Evolutionary conservation across 2,113 vertebrate genomes (phyloP), one percentile per base, ranked within the genome.

Genomic region (Chrysochloris asiatica): DNA sequence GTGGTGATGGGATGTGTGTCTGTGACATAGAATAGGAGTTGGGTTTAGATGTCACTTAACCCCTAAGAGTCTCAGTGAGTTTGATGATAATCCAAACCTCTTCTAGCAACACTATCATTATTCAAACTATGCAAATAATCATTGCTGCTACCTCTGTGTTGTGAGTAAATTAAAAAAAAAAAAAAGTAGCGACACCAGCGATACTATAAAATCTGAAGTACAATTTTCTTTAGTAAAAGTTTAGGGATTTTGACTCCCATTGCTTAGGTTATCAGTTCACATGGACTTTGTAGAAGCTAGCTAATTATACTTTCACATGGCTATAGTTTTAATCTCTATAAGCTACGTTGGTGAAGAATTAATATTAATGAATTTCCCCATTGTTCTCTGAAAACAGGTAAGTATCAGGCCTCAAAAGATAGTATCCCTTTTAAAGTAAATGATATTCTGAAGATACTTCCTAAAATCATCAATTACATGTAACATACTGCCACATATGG

Each of bases 401-500:
- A 72, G 1, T 50, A 77, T 9, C 73, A 24, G 19, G 12, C 48
- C 16, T 72, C 22, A 36, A 3, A 94, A 80, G 10, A 89, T 43
- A 17, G 28, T 48, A 24, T 45, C 1, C 43, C 47, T 73, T 80
- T 33, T 76, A 65, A 79, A 84, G 24, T 54, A 81, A 90, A 76
- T 82, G 14, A 56, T 50, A 81, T 48, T 36, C 41, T 41, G 4
- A 76, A 87, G 8, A 89, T 8, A 48, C 3, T 78, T 88, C 80
- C 4, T 80, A 67, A 71, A 41, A 83, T 65, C 30, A 47, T 14
- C 52, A 90, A 38, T 30, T 77, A 22, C 8, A 78, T 33, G 13
- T 0, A 12, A 94, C 26, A 28, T n/a, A 17, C 13, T 21, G 26
- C 2, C 24, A n/a, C 41, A 11, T 3, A 0, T 0, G 16, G 21